Percentiles rank a stretch among this genome's conserved stretches.
Conservation (phyloP, 2,113 vertebrate species). For the Turnix velox region DNA sequence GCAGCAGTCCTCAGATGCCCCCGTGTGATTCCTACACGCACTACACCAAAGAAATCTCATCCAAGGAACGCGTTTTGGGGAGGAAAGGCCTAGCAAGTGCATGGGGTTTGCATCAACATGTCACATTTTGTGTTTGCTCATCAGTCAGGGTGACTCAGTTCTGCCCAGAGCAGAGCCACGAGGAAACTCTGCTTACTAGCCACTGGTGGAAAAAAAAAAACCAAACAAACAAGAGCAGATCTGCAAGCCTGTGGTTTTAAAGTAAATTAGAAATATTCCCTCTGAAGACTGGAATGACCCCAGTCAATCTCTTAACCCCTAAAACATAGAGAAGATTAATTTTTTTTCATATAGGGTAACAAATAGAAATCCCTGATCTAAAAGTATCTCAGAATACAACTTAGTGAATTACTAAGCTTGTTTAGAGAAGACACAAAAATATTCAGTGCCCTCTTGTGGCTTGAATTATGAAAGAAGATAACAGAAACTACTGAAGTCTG, state of each 20-base stretch:
- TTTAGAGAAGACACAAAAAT: neutral
- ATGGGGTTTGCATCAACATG: rapidly evolving
- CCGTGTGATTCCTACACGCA: neutral
- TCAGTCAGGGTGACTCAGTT: rapidly evolving
- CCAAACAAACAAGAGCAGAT: neutral
- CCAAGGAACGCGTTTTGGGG: rapidly evolving
- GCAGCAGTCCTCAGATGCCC: conserved; percentile 18
- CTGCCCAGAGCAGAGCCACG: neutral
- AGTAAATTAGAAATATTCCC: neutral
- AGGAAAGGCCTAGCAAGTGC: rapidly evolving
- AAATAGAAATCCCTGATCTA: neutral
- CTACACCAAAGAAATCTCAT: neutral
- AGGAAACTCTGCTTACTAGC: neutral
- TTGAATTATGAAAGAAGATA: neutral
- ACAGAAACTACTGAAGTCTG: neutral
- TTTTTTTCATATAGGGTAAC: neutral
- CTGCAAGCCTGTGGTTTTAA: neutral
- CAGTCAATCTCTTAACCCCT: neutral
- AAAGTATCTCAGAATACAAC: neutral
- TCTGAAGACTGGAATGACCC: neutral
- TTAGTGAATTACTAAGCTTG: neutral
- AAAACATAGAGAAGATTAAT: neutral
- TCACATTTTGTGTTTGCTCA: rapidly evolving
- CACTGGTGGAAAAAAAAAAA: neutral
- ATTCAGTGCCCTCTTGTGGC: conserved; percentile 45